Conservation (phyloP, 1,140 invertebrate genomes). For the Solenopsis fugax region DNA sequence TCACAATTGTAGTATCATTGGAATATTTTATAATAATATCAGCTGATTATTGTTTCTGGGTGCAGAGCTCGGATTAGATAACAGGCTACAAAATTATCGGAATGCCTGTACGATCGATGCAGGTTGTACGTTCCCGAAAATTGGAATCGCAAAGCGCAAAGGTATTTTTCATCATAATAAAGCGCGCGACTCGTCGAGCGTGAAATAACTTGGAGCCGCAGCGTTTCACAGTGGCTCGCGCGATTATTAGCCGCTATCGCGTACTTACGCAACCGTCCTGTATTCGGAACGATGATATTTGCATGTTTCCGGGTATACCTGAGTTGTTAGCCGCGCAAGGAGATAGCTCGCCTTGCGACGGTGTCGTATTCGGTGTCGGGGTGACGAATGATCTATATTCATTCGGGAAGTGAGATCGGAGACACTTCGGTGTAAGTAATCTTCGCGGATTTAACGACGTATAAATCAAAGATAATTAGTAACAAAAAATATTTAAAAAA, state of each 20-base stretch:
- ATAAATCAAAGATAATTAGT: slow-evolving; percentile 16
- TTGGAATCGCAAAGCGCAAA: slow-evolving; percentile 2
- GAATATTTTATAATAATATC: not conserved
- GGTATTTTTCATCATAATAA: slow-evolving; percentile 43
- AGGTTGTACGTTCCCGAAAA: not conserved
- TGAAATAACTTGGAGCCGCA: slow-evolving; percentile 55
- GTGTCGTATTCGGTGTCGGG: not conserved
- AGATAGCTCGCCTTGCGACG: slow-evolving; percentile 22
- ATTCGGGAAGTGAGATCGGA: not conserved
- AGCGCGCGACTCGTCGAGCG: slow-evolving; percentile 35
- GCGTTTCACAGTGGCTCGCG: slow-evolving; percentile 35
- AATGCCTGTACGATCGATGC: not conserved
- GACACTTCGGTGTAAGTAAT: not conserved
- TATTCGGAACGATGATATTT: slow-evolving; percentile 68
- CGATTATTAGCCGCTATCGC: slow-evolving; percentile 63
- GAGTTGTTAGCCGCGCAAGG: slow-evolving; percentile 36
- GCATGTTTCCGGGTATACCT: slow-evolving; percentile 68
- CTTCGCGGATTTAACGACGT: not conserved
- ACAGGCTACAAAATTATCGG: not conserved
- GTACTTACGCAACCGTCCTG: slow-evolving; percentile 65
- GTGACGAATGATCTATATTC: not conserved
- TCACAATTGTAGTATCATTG: no score
- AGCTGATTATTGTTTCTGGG: not conserved
- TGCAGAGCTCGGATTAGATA: not conserved
- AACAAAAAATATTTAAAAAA: not conserved